Evolutionary conservation across 1,140 invertebrate species (phyloP), one percentile per base, ranked within the genome.

Genomic region (Lordiphosa collinella): DNA sequence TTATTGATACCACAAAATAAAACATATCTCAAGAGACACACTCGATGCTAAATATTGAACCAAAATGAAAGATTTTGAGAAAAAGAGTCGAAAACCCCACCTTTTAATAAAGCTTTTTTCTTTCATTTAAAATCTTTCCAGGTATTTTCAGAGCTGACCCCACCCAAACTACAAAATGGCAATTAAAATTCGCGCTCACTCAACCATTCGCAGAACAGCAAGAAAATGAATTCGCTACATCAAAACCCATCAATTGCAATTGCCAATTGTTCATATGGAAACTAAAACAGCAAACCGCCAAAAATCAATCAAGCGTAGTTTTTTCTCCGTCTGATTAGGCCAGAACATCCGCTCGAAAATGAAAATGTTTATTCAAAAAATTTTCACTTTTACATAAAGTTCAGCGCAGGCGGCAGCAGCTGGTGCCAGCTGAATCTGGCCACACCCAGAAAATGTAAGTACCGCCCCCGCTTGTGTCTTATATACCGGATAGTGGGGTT

Each of bases 311-410:
- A 84, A 72, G 78, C 78, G 68, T 25, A 36, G 38, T 49, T 54
- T 49, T 49, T 46, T 52, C 38, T 38, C 25, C 46, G 76, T 79
- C 78, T 74, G 74, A 79, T 75, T 75, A 82, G 76, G 44, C 48
- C 48, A 49, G 59, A 82, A 82, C 76, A 76, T 78, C 78, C 73
- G 78, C 51, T 56, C 40, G 68, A 73, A 78, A 78, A 84, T 84
- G 68, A 69, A 72, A 84, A 84, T 78, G 73, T 84, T 84, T 84
- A 84, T 84, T 84, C 29, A 70, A 84, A 84, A 72, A 84, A 66
- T 84, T 69, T 84, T 73, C 73, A 84, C 78, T 84, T 84, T 84
- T 78, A 73, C 79, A 84, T 84, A 84, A 55, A 84, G 72, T 73
- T 50, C n/a, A 12, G 12, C 9, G 50, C 29, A 18, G 36, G 31